phyloP scores from a whole-genome alignment of 1,140 invertebrate genomes.

The Branchinecta lindahli region DNA sequence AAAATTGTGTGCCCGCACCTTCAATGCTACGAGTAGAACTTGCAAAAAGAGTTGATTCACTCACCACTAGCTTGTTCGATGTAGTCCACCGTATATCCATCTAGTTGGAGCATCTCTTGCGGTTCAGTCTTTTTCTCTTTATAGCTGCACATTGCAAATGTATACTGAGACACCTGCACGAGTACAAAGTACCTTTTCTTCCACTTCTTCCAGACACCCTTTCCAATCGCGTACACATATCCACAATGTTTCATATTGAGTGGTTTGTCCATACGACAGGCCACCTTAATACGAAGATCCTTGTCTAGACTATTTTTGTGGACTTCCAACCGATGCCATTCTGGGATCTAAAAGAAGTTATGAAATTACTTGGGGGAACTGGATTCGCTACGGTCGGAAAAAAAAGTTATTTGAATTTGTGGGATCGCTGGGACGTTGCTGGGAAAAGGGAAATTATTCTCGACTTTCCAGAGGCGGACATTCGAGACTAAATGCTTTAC shows the following conservation, averaged over 20 bases:
- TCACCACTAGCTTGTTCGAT: slow-evolving; percentile 79
- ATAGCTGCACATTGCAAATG: slow-evolving; percentile 98
- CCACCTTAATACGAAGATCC: slow-evolving; percentile 91
- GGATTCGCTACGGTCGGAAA: neutral
- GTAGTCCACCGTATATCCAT: slow-evolving; percentile 98
- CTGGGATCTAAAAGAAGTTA: slow-evolving; percentile 48
- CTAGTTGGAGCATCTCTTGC: slow-evolving; percentile 97
- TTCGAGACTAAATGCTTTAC: no score
- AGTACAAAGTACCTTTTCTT: slow-evolving; percentile 96
- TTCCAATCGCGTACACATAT: slow-evolving; percentile 86
- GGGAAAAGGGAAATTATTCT: no score
- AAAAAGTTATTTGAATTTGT: neutral
- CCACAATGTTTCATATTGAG: slow-evolving; percentile 98
- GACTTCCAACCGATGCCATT: slow-evolving; percentile 95
- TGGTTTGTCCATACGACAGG: slow-evolving; percentile 95
- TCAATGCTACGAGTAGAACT: no score
- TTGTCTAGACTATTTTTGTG: slow-evolving; percentile 87
- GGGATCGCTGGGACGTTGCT: no score
- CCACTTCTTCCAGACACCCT: slow-evolving; percentile 99
- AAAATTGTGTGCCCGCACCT: no score
- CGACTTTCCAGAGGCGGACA: no score
- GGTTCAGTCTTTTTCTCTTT: slow-evolving; percentile 98
- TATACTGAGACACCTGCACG: slow-evolving; percentile 98
- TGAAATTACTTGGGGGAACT: neutral
- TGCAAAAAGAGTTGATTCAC: slow-evolving; percentile 16